phyloP scores from a whole-genome alignment of 2,797 vertebrate species.

The Limnodromus scolopaceus region DNA sequence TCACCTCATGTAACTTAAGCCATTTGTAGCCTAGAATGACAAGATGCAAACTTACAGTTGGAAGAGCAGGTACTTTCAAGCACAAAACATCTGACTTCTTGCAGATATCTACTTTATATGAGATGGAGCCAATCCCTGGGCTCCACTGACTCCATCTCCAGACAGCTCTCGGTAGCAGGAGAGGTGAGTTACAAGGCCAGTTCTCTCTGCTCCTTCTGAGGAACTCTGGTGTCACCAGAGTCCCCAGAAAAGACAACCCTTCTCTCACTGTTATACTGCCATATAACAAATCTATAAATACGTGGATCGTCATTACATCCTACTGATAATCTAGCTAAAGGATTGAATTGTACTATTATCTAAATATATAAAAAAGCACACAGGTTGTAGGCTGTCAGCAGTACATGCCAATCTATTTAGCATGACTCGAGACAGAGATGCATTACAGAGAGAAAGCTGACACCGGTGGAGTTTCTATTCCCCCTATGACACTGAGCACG shows the following conservation, averaged over 20 bases:
- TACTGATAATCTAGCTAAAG: not conserved
- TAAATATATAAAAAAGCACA: not conserved
- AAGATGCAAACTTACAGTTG: not conserved
- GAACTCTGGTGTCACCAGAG: not conserved
- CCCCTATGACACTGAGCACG: slow-evolving; percentile 24
- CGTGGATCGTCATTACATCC: not conserved
- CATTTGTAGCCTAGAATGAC: not conserved
- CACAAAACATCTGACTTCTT: not conserved
- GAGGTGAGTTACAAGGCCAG: not conserved
- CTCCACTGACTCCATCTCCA: not conserved
- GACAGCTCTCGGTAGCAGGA: not conserved
- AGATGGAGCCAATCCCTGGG: not conserved
- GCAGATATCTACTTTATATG: not conserved
- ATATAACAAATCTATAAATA: not conserved
- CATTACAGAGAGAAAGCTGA: slow-evolving; percentile 59
- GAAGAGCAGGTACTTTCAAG: not conserved
- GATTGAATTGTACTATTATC: not conserved
- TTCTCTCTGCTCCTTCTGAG: not conserved
- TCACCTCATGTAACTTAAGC: not conserved
- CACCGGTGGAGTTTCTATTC: slow-evolving; percentile 34
- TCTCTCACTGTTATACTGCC: not conserved
- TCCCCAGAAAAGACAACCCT: not conserved
- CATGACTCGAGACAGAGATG: slow-evolving; percentile 38
- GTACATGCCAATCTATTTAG: slow-evolving; percentile 53
- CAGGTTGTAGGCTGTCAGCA: slow-evolving; percentile 29